These are phyloP conservation scores for Eolophus roseicapilla DNA, from an alignment of 2,113 vertebrate genomes.

Conservation along the genomic window DNA sequence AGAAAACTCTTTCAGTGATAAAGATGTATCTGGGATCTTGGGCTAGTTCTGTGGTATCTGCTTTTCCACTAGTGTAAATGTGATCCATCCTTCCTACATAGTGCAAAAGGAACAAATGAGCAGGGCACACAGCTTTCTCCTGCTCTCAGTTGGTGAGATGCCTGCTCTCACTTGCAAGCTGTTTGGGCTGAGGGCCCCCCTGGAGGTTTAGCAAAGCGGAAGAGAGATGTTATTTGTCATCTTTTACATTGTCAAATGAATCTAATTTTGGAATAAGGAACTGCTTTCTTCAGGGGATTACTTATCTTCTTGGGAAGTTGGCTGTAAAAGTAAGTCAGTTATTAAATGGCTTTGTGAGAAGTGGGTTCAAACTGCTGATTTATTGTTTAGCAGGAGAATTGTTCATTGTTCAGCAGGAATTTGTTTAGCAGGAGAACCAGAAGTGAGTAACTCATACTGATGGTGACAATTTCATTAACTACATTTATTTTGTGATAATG, in stretches of 20 bases:
- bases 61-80: not conserved
- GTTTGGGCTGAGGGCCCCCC: not conserved
- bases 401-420: slow-evolving; percentile 37
- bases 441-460: slow-evolving; percentile 15
- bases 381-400: slow-evolving; percentile 46
- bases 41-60: not conserved
- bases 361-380: slow-evolving; percentile 54
- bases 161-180: not conserved
- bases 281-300: slow-evolving; percentile 45
- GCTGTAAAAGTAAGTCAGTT: slow-evolving; percentile 25
- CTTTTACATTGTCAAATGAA: slow-evolving; percentile 24
- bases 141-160: not conserved
- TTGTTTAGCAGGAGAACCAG: slow-evolving; percentile 43
- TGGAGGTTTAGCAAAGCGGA: not conserved
- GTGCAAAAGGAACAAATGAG: not conserved
- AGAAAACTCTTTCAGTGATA: not conserved
- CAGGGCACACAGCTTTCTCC: not conserved
- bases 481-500: slow-evolving; percentile 26
- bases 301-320: slow-evolving; percentile 54
- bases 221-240: slow-evolving; percentile 21
- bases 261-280: slow-evolving; percentile 35
- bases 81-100: not conserved
- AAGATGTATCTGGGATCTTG: not conserved
- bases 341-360: slow-evolving; percentile 34
- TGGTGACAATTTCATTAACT: slow-evolving; percentile 20